phyloP scores from a whole-genome alignment of 1,140 invertebrate genomes.

The Drosophila nannoptera region DNA sequence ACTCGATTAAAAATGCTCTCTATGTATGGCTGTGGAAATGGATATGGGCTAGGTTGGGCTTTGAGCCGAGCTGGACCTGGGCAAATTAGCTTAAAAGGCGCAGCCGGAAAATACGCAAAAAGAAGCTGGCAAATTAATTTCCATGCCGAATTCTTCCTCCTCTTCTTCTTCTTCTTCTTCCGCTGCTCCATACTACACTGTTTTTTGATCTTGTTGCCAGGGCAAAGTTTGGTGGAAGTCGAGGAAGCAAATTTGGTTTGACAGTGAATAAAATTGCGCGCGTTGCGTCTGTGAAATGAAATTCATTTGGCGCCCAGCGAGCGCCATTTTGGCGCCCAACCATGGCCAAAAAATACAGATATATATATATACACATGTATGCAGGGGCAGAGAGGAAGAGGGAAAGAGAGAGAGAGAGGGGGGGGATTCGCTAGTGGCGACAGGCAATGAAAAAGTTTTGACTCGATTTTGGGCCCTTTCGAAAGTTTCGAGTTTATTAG shows the following conservation, averaged over 20 bases:
- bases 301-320: slow-evolving; percentile 70
- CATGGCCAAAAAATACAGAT: neutral
- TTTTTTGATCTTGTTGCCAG: neutral
- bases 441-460: slow-evolving; percentile 67
- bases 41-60: slow-evolving; percentile 29
- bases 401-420: neutral
- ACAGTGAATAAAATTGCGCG: slow-evolving; percentile 72
- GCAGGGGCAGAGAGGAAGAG: neutral
- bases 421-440: slow-evolving; percentile 9
- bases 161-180: slow-evolving; percentile 8
- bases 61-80: slow-evolving; percentile 1
- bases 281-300: slow-evolving; percentile 70
- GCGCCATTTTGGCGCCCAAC: slow-evolving; percentile 49
- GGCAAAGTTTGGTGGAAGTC: slow-evolving; percentile 30
- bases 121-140: slow-evolving; percentile 64
- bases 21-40: slow-evolving; percentile 10
- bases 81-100: slow-evolving; percentile 67
- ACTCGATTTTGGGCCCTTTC: slow-evolving; percentile 31
- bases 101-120: slow-evolving; percentile 24
- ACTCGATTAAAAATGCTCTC: slow-evolving; percentile 58
- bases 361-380: neutral
- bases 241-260: slow-evolving; percentile 62
- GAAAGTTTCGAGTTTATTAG: slow-evolving; percentile 74
- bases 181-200: neutral
- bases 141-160: slow-evolving; percentile 35